Conservation (phyloP, 2,113 vertebrate species). For the Poeciliopsis retropinna region DNA sequence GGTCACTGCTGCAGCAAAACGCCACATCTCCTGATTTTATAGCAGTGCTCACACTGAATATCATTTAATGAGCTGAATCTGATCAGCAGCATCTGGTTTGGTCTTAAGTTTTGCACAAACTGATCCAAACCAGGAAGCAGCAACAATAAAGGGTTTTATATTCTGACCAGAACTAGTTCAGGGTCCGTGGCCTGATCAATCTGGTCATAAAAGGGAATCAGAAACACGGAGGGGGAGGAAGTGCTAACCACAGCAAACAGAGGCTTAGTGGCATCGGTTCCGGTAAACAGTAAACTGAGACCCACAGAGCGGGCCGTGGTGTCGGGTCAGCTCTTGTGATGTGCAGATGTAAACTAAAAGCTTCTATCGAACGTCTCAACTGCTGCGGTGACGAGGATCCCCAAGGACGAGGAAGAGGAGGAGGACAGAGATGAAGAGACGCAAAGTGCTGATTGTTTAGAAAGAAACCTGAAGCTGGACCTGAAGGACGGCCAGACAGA, state of each 20-base stretch:
- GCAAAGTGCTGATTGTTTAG: neutral
- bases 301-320: conserved; percentile 19
- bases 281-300: conserved; percentile 65
- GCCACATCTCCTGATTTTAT: no score
- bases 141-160: neutral
- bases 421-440: neutral
- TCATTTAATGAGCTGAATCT: no score
- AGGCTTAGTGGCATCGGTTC: conserved; percentile 59
- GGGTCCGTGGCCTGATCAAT: neutral
- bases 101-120: no score
- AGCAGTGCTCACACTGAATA: no score
- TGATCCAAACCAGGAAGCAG: no score
- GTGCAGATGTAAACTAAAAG: conserved; percentile 85
- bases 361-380: conserved; percentile 78
- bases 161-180: neutral
- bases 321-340: conserved; percentile 70
- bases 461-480: conserved; percentile 26
- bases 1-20: no score
- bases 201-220: neutral
- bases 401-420: conserved; percentile 16
- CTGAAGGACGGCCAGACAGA: conserved; percentile 3
- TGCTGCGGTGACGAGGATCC: conserved; percentile 54
- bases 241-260: conserved; percentile 57
- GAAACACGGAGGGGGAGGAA: conserved; percentile 7
- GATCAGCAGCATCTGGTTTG: no score